Percentiles rank a stretch among this genome's conserved stretches.
Evolutionary conservation across 2,113 vertebrate genomes (phyloP).

Genomic region (Callorhinus ursinus): DNA sequence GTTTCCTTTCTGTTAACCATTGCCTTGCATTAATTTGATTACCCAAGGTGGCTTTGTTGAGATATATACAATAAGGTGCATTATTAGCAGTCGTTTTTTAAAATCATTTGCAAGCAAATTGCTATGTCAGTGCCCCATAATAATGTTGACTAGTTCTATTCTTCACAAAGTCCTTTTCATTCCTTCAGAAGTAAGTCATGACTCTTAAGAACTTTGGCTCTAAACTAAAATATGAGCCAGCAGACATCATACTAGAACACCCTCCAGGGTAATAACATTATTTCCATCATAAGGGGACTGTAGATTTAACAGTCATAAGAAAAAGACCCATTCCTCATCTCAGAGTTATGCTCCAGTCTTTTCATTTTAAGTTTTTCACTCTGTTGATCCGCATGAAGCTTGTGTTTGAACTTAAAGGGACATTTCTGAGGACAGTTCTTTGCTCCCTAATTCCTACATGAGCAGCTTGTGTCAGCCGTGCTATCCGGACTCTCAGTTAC

Average conservation of each 20-base stretch:
- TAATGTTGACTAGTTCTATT: conserved; percentile 72
- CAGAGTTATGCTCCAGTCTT: background rate
- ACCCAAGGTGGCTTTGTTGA: conserved; percentile 70
- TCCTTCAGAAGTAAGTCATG: conserved; percentile 61
- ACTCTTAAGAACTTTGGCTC: conserved; percentile 51
- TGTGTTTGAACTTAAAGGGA: conserved; percentile 51
- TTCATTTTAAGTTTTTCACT: conserved; percentile 22
- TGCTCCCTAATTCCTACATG: background rate
- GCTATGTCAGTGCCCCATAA: conserved; percentile 65
- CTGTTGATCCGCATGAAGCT: conserved; percentile 19
- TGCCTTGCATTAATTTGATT: conserved; percentile 74
- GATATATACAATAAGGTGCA: conserved; percentile 64
- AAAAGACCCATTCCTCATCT: background rate
- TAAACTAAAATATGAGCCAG: conserved; percentile 56
- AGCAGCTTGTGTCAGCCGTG: background rate
- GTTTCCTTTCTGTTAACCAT: background rate
- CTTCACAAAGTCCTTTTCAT: conserved; percentile 62
- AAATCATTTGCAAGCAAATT: conserved; percentile 77
- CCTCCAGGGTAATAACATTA: conserved; percentile 50
- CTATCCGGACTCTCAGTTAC: background rate
- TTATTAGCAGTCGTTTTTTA: conserved; percentile 71
- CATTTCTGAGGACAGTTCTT: conserved; percentile 42
- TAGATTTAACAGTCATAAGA: conserved; percentile 46
- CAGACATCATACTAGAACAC: conserved; percentile 49
- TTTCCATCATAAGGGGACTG: background rate